Conservation (phyloP, 2,888 invertebrate genomes). For the Punctoribates punctum region DNA sequence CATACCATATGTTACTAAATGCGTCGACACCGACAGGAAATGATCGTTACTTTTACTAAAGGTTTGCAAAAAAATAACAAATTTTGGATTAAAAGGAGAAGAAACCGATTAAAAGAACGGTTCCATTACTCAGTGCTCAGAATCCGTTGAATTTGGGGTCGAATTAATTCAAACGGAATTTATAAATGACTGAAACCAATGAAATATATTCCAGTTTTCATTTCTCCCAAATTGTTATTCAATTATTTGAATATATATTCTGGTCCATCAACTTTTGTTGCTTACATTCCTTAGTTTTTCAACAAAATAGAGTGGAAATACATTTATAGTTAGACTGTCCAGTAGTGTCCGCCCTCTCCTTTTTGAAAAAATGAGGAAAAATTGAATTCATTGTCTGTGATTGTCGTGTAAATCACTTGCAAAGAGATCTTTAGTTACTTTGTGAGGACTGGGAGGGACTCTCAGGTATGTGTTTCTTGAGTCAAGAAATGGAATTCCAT, state of each 20-base stretch:
- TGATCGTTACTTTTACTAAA: neutral
- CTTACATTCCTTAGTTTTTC: neutral
- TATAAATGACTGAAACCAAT: neutral
- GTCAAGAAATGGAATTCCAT: constrained; percentile 18
- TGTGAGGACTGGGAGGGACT: constrained; percentile 27
- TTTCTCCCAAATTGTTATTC: too few relatives aligned
- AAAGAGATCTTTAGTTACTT: constrained; percentile 9
- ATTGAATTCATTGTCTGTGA: constrained; percentile 20
- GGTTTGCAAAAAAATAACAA: constrained; percentile 1
- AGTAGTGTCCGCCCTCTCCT: constrained; percentile 13
- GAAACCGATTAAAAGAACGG: neutral
- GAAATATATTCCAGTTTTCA: too few relatives aligned
- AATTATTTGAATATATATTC: too few relatives aligned
- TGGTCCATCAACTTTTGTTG: neutral
- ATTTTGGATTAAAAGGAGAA: constrained; percentile 7
- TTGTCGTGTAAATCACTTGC: constrained; percentile 12
- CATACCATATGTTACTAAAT: constrained; percentile 18
- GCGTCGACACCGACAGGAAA: neutral
- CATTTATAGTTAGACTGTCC: neutral
- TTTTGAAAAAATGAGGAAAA: neutral
- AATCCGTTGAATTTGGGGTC: neutral
- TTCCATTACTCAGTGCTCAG: neutral
- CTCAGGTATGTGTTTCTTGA: constrained; percentile 21
- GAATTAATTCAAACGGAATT: neutral
- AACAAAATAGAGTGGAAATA: neutral